Percentiles rank a stretch among this genome's conserved stretches.
Conservation (phyloP, 2,888 invertebrate species). For the Melanostoma scalare region DNA sequence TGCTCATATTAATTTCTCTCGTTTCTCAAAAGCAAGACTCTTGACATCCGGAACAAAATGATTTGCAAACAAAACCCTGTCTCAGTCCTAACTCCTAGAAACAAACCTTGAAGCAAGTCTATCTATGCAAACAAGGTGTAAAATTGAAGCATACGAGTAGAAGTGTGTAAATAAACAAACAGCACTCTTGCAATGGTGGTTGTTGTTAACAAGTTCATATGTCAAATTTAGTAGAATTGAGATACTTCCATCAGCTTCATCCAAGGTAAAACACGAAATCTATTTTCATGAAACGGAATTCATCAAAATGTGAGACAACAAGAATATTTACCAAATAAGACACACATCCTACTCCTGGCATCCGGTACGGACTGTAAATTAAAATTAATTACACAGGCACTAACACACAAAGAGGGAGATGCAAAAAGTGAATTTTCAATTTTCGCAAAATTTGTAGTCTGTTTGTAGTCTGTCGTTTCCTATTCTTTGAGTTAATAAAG, state of each 20-base stretch:
- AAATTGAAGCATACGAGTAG: slow-evolving; percentile 27
- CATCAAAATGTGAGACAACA: slow-evolving; percentile 47
- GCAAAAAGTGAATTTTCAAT: slow-evolving; percentile 35
- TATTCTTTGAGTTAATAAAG: slow-evolving; percentile 35
- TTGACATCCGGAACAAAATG: slow-evolving; percentile 50
- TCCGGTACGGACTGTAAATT: slow-evolving; percentile 23
- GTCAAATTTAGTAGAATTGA: not conserved
- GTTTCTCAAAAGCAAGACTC: slow-evolving; percentile 31
- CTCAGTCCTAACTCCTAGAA: not conserved
- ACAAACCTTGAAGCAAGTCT: not conserved
- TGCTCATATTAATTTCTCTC: not conserved
- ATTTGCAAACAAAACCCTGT: slow-evolving; percentile 46
- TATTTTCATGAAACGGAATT: slow-evolving; percentile 9
- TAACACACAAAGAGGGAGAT: not conserved
- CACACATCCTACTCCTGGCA: slow-evolving; percentile 6
- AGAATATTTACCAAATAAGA: slow-evolving; percentile 39
- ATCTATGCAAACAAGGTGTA: slow-evolving; percentile 9
- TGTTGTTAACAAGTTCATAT: slow-evolving; percentile 16
- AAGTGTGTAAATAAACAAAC: slow-evolving; percentile 44
- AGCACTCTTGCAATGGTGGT: slow-evolving; percentile 21
- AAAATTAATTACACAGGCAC: slow-evolving; percentile 41
- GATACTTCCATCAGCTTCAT: not conserved
- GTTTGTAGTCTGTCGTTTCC: not conserved
- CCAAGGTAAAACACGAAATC: slow-evolving; percentile 16
- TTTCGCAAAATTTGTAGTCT: slow-evolving; percentile 3